Evolutionary conservation across 2,888 invertebrate genomes (phyloP), one percentile per base, ranked within the genome.

Genomic region (Hermaeophaga mercurialis): DNA sequence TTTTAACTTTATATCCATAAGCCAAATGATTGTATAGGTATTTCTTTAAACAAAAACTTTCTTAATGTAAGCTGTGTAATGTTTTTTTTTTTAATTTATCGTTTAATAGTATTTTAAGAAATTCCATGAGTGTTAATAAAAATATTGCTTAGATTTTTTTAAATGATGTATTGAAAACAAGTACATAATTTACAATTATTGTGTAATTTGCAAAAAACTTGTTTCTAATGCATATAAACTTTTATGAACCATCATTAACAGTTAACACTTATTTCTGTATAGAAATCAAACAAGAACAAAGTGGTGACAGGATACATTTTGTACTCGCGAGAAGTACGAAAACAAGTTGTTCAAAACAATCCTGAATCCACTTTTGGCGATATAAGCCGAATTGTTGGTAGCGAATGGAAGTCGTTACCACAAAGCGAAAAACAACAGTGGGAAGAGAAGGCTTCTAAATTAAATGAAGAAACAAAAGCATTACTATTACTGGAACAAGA

Each of bases 271-370:
- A 14, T 45, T 46, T 19, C 9, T n/a, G 3, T 14, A 26, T 63
- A 78, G 77, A 81, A 80, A 75, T 73, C 76, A 45, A 76, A 85
- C 72, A 86, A 86, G 67, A 91, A 90, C 80, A 89, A 92, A 79
- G 83, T 92, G 62, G 90, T 92, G 69, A 97, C 96, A 58, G 98
- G 98, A 6, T 99, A 99, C 81, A 98, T 99, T 67, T 83, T 99
- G 58, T 99, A 96, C 81, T 96, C 98, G 34, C 92, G 96, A 72
- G 98, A 99, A 80, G 90, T 95, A 43, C 85, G 99, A 52, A 94
- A 95, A 77, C 86, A 88, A 49, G 92, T 98, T 63, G 90, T 94
- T 62, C 90, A 92, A 67, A 94, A 90, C 74, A 95, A 98, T 80
- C 98, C 98, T 0, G 95, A 94, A 58, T 88, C 92, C 52, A 88